A percentile compares a stretch with the other conserved stretches of the same genome.
Conservation (phyloP, 2,888 invertebrate genomes). For the Leptopilina drosophilae region DNA sequence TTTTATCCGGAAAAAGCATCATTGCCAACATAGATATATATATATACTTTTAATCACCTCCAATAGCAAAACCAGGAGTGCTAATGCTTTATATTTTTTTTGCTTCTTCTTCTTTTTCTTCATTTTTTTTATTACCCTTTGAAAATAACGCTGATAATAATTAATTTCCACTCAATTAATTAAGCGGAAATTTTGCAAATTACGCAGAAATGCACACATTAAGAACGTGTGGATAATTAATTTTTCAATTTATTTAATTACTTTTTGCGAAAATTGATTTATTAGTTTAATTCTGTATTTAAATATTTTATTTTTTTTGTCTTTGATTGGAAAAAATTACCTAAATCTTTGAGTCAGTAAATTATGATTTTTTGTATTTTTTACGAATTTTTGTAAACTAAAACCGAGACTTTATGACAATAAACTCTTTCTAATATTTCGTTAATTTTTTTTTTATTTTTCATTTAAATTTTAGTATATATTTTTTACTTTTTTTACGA, state of each 20-base stretch:
- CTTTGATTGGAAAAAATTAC: too few species aligned
- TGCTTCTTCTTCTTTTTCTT: too few species aligned
- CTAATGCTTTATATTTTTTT: slow-evolving; percentile 1
- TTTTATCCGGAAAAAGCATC: slow-evolving; percentile 34
- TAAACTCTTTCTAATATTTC: too few species aligned
- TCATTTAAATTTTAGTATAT: too few species aligned
- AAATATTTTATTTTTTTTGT: neutral
- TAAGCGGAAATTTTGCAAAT: slow-evolving; percentile 26
- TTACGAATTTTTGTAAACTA: too few species aligned
- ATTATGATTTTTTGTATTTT: too few species aligned
- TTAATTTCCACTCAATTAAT: slow-evolving; percentile 31
- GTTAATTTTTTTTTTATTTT: too few species aligned
- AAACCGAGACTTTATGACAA: too few species aligned
- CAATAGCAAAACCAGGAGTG: neutral
- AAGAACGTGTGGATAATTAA: slow-evolving; percentile 23
- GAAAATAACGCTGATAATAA: slow-evolving; percentile 27
- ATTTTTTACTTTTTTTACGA: too few species aligned
- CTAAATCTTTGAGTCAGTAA: too few species aligned
- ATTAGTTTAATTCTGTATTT: neutral
- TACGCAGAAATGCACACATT: neutral
- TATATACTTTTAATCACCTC: slow-evolving; percentile 22
- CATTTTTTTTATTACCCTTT: neutral
- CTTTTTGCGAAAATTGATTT: neutral
- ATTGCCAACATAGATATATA: slow-evolving; percentile 37
- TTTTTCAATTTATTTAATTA: slow-evolving; percentile 2